Evolutionary conservation across 2,113 vertebrate genomes (phyloP), one percentile per base, ranked within the genome.

Genomic region (Leucoraja erinaceus): DNA sequence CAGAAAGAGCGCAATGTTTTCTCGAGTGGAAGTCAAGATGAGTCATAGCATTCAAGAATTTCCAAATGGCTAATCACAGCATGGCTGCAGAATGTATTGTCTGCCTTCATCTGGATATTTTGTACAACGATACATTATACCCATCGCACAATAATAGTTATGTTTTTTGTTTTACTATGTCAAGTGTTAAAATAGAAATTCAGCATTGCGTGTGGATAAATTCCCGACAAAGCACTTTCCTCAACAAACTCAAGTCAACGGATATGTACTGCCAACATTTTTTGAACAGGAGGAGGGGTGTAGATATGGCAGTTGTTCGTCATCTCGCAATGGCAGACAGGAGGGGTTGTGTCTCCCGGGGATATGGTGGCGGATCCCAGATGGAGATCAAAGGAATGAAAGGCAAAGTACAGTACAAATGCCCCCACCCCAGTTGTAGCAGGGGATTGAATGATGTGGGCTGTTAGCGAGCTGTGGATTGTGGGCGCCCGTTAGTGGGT

Each of bases 11-110:
- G n/a, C 86, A 66, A 18, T 7, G 31, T 10, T 11, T 25, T 91
- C 33, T 70, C 12, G 68, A 54, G 38, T 70, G 90, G 90, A 84
- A 84, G 25, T n/a, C 79, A 86, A 59, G 25, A 86, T 86, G 81
- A 86, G 28, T 86, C 83, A 88, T 14, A 11, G 9, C 5, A 3
- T 56, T 56, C 22, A 66, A 63, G 5, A 63, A 88, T 6, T 31
- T 88, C 83, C 59, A 14, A n/a, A 31, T 88, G 59, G n/a, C 59
- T 18, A 63, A 31, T 31, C 59, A 63, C 28, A 88, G 83, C 31
- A 88, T 31, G 59, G n/a, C 83, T 88, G 28, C 83, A 31, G 59
- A 88, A 63, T 56, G 14, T 1, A 20, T 59, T 56, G 16, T 38
- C 76, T 83, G 33, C 78, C 79, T 59, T 86, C 56, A 11, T 61